A percentile compares a stretch with the other conserved stretches of the same genome.
Evolutionary conservation across 1,140 invertebrate species (phyloP).

Genomic region (Drosophila pectinifera): DNA sequence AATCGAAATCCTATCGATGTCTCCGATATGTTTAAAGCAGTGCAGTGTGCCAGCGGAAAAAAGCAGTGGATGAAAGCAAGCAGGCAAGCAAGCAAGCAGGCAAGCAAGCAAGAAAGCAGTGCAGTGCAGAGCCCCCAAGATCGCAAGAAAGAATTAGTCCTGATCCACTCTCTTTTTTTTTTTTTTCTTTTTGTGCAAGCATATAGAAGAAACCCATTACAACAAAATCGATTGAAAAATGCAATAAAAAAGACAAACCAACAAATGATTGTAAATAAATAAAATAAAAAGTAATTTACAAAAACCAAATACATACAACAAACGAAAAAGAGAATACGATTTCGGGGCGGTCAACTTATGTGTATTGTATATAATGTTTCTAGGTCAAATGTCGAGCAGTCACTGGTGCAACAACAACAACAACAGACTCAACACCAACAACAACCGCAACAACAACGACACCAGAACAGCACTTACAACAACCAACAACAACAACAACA

Average conservation of each 20-base stretch:
- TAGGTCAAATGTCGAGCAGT: conserved; percentile 85
- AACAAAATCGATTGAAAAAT: conserved; percentile 52
- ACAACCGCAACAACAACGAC: conserved; percentile 65
- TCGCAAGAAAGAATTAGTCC: neutral
- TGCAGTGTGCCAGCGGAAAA: conserved; percentile 2
- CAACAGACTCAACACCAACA: conserved; percentile 57
- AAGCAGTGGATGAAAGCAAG: neutral
- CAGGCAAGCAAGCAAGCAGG: neutral
- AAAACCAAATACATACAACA: conserved; percentile 19
- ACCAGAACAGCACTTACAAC: conserved; percentile 74
- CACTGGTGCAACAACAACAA: conserved; percentile 79
- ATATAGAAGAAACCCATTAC: conserved; percentile 26
- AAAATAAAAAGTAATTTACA: conserved; percentile 1
- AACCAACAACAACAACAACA: conserved; percentile 35
- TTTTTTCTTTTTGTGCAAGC: neutral
- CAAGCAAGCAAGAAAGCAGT: conserved; percentile 1
- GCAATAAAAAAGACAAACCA: conserved; percentile 3
- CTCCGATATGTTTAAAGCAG: conserved; percentile 30
- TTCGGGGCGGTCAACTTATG: conserved; percentile 57
- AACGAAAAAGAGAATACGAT: conserved; percentile 26
- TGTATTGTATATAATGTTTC: conserved; percentile 84
- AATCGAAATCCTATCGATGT: conserved; percentile 15
- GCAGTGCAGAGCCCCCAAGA: conserved; percentile 1
- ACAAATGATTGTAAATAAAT: neutral
- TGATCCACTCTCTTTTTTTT: neutral